These are phyloP conservation scores for Crypturellus undulatus DNA, from an alignment of 2,113 vertebrate genomes.

Conservation along the genomic window DNA sequence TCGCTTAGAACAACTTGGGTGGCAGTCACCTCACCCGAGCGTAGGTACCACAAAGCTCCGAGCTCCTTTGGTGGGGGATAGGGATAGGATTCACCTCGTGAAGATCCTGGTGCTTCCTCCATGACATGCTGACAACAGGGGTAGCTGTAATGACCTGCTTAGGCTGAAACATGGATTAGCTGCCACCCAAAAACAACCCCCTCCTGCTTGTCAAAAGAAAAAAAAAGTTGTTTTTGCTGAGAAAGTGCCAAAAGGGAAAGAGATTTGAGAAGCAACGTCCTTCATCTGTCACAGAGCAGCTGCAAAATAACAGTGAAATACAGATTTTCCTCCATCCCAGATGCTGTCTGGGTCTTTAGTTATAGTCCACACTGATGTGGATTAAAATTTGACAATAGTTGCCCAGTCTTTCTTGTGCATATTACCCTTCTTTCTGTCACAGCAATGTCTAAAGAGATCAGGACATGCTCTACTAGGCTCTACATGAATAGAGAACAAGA, in stretches of 20 bases:
- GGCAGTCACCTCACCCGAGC: neutral
- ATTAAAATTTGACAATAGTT: neutral
- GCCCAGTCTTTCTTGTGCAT: neutral
- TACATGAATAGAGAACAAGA: neutral
- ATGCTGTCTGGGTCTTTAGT: neutral
- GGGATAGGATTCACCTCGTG: neutral
- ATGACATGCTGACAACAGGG: neutral
- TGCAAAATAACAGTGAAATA: neutral
- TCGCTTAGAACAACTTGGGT: neutral
- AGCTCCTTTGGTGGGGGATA: neutral
- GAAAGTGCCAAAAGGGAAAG: neutral
- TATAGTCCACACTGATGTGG: neutral
- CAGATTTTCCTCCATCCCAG: neutral
- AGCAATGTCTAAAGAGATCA: neutral
- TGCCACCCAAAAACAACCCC: neutral
- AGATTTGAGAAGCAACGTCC: neutral
- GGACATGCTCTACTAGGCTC: neutral
- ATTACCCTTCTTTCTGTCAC: neutral
- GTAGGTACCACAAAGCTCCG: neutral
- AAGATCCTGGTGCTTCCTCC: neutral
- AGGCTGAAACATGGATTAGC: neutral
- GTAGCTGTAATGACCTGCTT: neutral
- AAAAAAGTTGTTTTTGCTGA: neutral
- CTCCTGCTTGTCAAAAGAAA: neutral
- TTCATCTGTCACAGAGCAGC: neutral